phyloP scores from a whole-genome alignment of 2,113 vertebrate species.

The Thermophis baileyi region DNA sequence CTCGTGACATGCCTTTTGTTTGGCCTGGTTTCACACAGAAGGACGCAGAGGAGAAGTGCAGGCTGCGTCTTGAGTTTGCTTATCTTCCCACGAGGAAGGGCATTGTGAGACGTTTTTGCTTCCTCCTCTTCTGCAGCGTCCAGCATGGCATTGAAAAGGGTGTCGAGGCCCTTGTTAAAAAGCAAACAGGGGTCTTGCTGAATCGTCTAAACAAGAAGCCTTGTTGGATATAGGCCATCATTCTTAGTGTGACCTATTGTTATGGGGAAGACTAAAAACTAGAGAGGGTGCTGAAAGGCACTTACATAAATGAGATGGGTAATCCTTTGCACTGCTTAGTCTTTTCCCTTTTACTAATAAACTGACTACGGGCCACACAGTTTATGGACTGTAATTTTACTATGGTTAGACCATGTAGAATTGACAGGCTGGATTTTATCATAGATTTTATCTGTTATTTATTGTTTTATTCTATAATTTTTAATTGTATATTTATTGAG shows the following conservation, averaged over 20 bases:
- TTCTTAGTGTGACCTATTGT: not conserved
- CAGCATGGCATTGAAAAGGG: not conserved
- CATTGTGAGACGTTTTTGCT: not conserved
- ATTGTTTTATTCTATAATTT: no score
- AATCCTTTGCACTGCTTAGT: no score
- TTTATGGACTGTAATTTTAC: no score
- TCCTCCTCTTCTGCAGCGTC: not conserved
- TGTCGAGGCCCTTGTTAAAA: not conserved
- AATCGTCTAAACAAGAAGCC: not conserved
- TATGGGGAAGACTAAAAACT: not conserved
- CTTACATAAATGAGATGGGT: not conserved
- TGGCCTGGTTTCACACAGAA: not conserved
- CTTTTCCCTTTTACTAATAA: no score
- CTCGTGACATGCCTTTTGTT: not conserved
- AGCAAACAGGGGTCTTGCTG: not conserved
- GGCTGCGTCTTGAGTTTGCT: not conserved
- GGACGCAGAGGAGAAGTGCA: not conserved
- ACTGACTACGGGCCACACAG: no score
- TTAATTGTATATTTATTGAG: no score
- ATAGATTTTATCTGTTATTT: no score
- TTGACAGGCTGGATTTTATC: no score
- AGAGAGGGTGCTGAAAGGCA: no score
- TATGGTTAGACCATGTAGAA: no score
- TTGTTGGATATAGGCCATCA: not conserved
- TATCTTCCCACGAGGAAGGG: not conserved